A percentile compares a stretch with the other conserved stretches of the same genome.
Conservation (phyloP, 2,113 vertebrate genomes). For the Pavo muticus region DNA sequence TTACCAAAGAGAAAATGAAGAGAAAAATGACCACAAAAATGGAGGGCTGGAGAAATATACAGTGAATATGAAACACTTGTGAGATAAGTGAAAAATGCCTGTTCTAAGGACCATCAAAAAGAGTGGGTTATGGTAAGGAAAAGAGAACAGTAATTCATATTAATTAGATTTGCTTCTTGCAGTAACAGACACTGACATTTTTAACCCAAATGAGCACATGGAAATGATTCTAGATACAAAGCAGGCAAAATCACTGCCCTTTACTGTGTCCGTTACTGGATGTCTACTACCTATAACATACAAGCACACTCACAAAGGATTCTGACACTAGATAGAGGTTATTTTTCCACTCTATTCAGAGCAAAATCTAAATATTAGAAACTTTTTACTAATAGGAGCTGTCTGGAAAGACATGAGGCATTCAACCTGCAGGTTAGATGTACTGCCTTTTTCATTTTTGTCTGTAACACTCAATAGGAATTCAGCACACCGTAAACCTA, state of each 20-base stretch:
- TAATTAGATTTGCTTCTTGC: conserved; percentile 32
- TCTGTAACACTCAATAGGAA: background rate
- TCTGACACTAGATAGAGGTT: conserved; percentile 35
- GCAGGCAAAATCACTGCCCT: conserved; percentile 48
- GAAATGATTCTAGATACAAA: conserved; percentile 45
- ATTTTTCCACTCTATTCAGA: conserved; percentile 12
- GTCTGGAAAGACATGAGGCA: background rate
- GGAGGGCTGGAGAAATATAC: background rate
- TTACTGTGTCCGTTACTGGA: background rate
- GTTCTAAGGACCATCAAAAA: background rate
- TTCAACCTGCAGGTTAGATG: background rate
- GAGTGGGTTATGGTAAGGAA: background rate
- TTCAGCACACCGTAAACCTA: background rate
- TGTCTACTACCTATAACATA: background rate
- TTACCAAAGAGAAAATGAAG: background rate
- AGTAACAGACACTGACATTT: conserved; percentile 16
- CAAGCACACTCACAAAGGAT: background rate
- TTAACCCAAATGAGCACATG: conserved; percentile 41
- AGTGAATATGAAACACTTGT: background rate
- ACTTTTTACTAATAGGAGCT: background rate
- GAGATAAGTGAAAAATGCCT: background rate
- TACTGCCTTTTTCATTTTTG: background rate
- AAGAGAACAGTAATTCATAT: background rate
- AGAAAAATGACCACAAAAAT: background rate
- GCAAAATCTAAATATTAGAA: conserved; percentile 2